Evolutionary conservation across 1,140 invertebrate genomes (phyloP).

Genomic region (Euwallacea similis): DNA sequence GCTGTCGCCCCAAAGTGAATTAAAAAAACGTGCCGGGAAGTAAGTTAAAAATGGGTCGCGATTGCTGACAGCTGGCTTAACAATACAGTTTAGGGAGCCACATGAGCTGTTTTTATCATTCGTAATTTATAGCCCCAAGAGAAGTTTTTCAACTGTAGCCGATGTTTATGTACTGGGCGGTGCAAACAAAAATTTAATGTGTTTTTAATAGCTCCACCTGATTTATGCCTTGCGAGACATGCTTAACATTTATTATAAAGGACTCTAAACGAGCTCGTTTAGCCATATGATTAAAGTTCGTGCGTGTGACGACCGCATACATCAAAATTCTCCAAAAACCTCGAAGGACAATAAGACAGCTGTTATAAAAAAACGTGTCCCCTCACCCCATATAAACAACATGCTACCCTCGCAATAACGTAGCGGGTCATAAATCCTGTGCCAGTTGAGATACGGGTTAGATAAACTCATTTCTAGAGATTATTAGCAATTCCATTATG

Average conservation of each 20-base stretch:
- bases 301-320: too few species aligned
- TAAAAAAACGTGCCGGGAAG: conserved; percentile 1
- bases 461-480: too few species aligned
- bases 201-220: conserved; percentile 4
- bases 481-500: background rate
- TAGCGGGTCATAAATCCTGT: too few species aligned
- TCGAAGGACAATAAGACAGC: too few species aligned
- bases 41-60: conserved; percentile 12
- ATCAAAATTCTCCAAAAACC: too few species aligned
- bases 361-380: too few species aligned
- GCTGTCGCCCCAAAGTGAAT: conserved; percentile 3
- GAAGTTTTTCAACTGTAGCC: conserved; percentile 12
- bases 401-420: too few species aligned
- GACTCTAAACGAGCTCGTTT: too few species aligned
- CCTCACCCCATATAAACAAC: too few species aligned
- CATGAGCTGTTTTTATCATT: conserved; percentile 21
- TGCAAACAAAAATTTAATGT: conserved; percentile 19
- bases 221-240: background rate
- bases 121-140: conserved; percentile 11
- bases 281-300: too few species aligned
- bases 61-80: conserved; percentile 25
- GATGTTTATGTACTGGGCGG: conserved; percentile 18
- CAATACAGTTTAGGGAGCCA: conserved; percentile 21
- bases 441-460: too few species aligned
- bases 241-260: too few species aligned